These are phyloP conservation scores for Epizoanthus stellaris DNA, from an alignment of 92 coral and sea anemone genomes.

Conservation along the genomic window DNA sequence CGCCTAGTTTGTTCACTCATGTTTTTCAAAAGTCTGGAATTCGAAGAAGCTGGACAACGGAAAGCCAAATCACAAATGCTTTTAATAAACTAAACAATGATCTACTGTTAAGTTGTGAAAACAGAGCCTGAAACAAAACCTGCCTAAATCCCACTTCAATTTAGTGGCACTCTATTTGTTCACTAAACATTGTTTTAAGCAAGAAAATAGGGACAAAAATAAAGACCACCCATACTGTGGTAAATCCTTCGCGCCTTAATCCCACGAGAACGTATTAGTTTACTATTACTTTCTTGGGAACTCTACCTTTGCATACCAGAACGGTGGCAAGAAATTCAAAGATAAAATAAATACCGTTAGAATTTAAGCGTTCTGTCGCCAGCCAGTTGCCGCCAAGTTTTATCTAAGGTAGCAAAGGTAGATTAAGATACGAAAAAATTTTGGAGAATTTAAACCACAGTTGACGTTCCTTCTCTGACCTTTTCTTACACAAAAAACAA, in stretches of 20 bases:
- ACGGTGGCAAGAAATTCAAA: background rate
- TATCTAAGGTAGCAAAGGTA: conserved; percentile 31
- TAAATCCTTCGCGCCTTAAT: background rate
- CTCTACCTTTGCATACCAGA: background rate
- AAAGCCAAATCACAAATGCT: conserved; percentile 11
- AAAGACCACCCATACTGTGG: conserved; percentile 31
- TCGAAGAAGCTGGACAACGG: conserved; percentile 7
- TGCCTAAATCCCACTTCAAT: conserved; percentile 19
- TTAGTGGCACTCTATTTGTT: conserved; percentile 20
- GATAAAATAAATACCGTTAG: background rate
- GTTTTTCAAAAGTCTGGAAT: conserved; percentile 36
- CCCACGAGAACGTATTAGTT: too few relatives aligned
- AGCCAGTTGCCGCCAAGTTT: conserved; percentile 2
- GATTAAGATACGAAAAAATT: conserved; percentile 7
- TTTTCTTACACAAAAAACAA: background rate
- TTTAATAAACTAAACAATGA: conserved; percentile 39
- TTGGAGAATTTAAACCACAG: conserved; percentile 40
- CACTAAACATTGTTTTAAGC: conserved; percentile 11
- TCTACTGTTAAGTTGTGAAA: conserved; percentile 22
- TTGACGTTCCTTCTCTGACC: background rate
- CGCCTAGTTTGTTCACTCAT: too few relatives aligned
- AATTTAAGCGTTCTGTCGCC: background rate
- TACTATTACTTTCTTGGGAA: too few relatives aligned
- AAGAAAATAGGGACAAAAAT: background rate
- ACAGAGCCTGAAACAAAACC: conserved; percentile 13